These are phyloP conservation scores for Rhaphigaster nebulosa DNA, from an alignment of 2,888 invertebrate species.

Conservation along the genomic window DNA sequence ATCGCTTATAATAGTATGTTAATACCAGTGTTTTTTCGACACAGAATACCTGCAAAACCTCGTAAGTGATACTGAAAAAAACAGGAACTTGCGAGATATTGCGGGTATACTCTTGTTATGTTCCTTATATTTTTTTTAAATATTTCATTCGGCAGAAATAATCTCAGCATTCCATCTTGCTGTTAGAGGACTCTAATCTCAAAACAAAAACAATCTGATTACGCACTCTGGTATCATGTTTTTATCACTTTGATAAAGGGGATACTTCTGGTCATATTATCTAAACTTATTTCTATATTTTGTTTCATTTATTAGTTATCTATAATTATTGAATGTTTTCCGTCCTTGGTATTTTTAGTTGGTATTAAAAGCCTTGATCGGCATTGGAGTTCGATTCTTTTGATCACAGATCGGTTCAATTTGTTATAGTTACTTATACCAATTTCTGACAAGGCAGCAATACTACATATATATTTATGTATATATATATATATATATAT, in stretches of 20 bases:
- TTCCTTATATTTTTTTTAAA: not conserved
- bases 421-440: not conserved
- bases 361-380: not conserved
- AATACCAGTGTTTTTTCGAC: too few species aligned
- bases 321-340: not conserved
- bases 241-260: not conserved
- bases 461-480: too few species aligned
- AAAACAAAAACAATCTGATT: not conserved
- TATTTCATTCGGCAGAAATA: not conserved
- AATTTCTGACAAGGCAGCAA: too few species aligned
- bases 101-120: too few species aligned
- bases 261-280: not conserved
- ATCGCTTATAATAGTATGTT: too few species aligned
- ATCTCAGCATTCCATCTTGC: not conserved
- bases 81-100: too few species aligned
- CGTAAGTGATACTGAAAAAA: too few species aligned
- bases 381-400: not conserved
- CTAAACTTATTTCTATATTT: too few species aligned
- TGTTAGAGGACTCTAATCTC: not conserved
- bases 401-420: not conserved
- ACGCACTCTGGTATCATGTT: conserved; percentile 6
- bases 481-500: too few species aligned
- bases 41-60: too few species aligned
- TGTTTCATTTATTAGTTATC: not conserved
- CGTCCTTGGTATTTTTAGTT: not conserved